Base-by-base conservation (phyloP, 92 coral and sea anemone genomes). In the Parazoanthus atlanticus region DNA sequence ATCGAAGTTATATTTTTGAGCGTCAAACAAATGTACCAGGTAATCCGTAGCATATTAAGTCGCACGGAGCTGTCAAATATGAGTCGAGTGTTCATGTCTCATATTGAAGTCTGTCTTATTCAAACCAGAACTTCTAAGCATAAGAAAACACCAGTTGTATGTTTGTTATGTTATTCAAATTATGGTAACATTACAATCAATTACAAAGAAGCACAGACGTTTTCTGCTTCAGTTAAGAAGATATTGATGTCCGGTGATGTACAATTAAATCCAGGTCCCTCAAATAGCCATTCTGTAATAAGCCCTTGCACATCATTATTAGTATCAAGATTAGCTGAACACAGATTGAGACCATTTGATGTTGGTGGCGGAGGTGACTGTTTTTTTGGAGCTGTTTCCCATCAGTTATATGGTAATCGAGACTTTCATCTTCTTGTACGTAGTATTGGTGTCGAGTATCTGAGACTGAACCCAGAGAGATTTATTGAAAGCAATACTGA, bases 381-480 rank as follows among this genome's bases (percentile, higher is more conserved):
- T 58, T 58, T 58, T 58, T 8, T 58, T 36, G 7, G 67, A 58
- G 67, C 67, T 58, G 67, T 58, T 13, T 58, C 67, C 67, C 67
- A 13, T 8, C 67, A 58, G 12, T 58, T 58, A 58, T 58, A 58
- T 58, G 67, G 12, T 1, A 58, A 58, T 2, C 67, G 3, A 58
- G 3, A 58, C 67, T 58, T 58, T 58, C 67, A 58, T 58, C 67
- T 8, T 58, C 2, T 58, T 23, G 19, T 58, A 5, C 80, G 88
- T 54, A 80, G 69, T 49, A 64, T 83, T 31, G 91, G 79, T 11
- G 49, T 89, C 26, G 58, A 86, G 76, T 90, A 36, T 46, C 61
- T 85, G 85, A 85, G 74, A 75, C 52, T 76, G 15, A 76, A 89
- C 34, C 89, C 92, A 4, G 92, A 75, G 30, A 74, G 89, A 65